A percentile compares a stretch with the other conserved stretches of the same genome.
Evolutionary conservation across 23 tunicate species (phyloP).

Genomic region (Phallusia fumigata): DNA sequence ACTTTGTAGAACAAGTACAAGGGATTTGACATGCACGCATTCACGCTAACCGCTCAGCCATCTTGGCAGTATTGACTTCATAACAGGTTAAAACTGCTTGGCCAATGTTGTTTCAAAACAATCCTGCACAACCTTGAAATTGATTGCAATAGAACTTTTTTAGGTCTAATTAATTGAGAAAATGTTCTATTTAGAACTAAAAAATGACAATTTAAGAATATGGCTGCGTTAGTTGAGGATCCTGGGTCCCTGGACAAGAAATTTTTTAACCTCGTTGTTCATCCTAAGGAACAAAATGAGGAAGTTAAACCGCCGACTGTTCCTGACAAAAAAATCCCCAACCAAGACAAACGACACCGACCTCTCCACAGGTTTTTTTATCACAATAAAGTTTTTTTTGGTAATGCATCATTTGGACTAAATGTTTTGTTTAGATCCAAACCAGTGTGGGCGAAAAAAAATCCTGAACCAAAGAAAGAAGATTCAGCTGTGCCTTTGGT

Average conservation of each 20-base stretch:
- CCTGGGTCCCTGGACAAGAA: conserved; percentile 29
- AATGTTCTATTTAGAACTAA: too few relatives aligned
- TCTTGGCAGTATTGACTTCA: too few relatives aligned
- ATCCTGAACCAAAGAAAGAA: conserved; percentile 15
- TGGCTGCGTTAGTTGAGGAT: neutral
- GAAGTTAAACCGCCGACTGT: neutral
- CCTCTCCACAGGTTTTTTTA: conserved; percentile 1
- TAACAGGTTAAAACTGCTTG: too few relatives aligned
- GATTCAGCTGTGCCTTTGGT: neutral
- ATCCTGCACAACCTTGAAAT: too few relatives aligned
- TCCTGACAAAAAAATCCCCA: neutral
- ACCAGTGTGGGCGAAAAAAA: conserved; percentile 16
- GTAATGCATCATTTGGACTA: neutral
- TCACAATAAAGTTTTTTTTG: too few relatives aligned
- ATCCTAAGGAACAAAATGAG: neutral
- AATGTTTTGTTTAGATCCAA: neutral
- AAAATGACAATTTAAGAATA: too few relatives aligned
- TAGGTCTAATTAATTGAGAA: too few relatives aligned
- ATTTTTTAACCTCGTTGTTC: conserved; percentile 42
- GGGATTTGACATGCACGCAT: too few relatives aligned
- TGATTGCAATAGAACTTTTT: too few relatives aligned
- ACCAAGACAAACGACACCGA: conserved; percentile 17
- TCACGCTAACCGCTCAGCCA: too few relatives aligned
- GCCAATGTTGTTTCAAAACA: too few relatives aligned
- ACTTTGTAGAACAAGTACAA: too few relatives aligned